These are phyloP conservation scores for Lasioglossum zephyrum DNA, from an alignment of 2,888 invertebrate genomes.

Conservation along the genomic window DNA sequence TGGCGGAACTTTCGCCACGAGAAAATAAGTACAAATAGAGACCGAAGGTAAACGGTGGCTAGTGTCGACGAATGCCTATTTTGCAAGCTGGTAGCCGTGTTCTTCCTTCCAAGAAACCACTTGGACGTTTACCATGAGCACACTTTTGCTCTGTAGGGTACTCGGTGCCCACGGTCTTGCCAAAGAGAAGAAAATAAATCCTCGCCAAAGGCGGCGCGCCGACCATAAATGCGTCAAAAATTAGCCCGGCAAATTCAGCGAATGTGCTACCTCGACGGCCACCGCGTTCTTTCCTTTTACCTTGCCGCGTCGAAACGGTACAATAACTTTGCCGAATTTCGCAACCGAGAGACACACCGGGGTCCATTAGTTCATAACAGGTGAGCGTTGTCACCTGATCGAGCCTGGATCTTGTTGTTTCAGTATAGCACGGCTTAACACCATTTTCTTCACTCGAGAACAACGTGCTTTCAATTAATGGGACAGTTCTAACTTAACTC, in stretches of 20 bases:
- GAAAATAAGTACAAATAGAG: slow-evolving; percentile 59
- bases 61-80: slow-evolving; percentile 75
- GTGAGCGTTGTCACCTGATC: not conserved
- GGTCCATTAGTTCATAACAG: slow-evolving; percentile 13
- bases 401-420: not conserved
- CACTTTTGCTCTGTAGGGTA: slow-evolving; percentile 73
- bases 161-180: slow-evolving; percentile 59
- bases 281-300: slow-evolving; percentile 14
- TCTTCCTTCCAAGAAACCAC: slow-evolving; percentile 71
- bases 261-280: slow-evolving; percentile 17
- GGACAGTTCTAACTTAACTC: too few relatives aligned
- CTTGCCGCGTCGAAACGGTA: not conserved
- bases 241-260: slow-evolving; percentile 59
- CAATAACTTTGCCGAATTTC: slow-evolving; percentile 15
- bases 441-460: not conserved
- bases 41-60: slow-evolving; percentile 69
- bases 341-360: not conserved
- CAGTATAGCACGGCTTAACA: not conserved
- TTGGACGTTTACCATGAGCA: slow-evolving; percentile 75
- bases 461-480: not conserved
- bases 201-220: slow-evolving; percentile 57
- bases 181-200: slow-evolving; percentile 59
- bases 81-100: slow-evolving; percentile 77
- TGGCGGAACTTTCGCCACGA: slow-evolving; percentile 45
- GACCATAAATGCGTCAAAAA: slow-evolving; percentile 64